Percentiles rank a stretch among this genome's conserved stretches.
These are phyloP conservation scores for Sphinx pinastri DNA, from an alignment of 2,888 invertebrate species.

Conservation along the genomic window DNA sequence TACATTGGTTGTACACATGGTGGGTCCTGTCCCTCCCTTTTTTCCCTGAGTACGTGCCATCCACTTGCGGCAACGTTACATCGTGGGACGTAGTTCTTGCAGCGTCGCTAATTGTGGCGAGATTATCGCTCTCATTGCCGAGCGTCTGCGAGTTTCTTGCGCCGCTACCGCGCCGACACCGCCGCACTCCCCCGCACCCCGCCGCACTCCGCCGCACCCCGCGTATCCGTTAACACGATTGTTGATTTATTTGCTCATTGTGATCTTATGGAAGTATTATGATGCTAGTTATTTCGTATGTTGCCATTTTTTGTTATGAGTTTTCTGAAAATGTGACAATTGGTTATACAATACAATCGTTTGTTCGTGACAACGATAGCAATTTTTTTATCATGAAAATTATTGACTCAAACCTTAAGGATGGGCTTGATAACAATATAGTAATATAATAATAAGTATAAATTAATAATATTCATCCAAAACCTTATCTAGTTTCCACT, in stretches of 20 bases:
- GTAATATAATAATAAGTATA: too few species aligned
- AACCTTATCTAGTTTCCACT: too few species aligned
- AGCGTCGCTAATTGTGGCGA: conserved; percentile 31
- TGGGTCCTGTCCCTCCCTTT: not conserved
- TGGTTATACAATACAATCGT: not conserved
- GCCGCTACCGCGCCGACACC: not conserved
- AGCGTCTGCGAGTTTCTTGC: conserved; percentile 23
- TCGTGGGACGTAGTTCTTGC: conserved; percentile 38
- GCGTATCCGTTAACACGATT: conserved; percentile 22
- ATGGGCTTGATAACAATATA: too few species aligned
- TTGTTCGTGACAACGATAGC: not conserved
- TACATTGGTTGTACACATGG: not conserved
- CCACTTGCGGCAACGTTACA: conserved; percentile 5
- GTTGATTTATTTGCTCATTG: conserved; percentile 24
- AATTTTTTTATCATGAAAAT: not conserved
- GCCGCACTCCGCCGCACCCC: not conserved
- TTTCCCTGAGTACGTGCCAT: not conserved
- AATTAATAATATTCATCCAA: too few species aligned
- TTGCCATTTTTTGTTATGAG: not conserved
- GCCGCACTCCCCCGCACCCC: not conserved
- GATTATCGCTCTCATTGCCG: conserved; percentile 27
- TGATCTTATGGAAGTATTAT: conserved; percentile 3
- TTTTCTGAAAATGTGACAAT: conserved; percentile 8
- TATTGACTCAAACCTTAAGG: too few species aligned
- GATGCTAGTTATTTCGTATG: not conserved